Base-by-base conservation (phyloP, 35 echinoderm and acorn worm species). In the Hemicentrotus pulcherrimus region DNA sequence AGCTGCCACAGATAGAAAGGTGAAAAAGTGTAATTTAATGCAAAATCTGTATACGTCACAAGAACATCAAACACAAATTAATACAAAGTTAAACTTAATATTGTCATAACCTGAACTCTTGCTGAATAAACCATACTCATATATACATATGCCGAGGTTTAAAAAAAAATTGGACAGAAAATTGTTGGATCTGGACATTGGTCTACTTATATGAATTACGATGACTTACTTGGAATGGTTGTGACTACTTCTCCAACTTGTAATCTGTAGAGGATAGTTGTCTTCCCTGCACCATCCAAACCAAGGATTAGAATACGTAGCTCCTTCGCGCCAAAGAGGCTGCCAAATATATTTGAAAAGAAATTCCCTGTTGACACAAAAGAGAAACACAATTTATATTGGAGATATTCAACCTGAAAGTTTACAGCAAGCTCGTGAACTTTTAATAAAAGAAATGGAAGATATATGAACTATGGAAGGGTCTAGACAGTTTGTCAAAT, bases 181-280 rank as follows among this genome's bases (percentile, higher is more conserved):
- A 41, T 41, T 41, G 35, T 41, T 41, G 3, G 35, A 41, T 41
- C 35, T 41, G 35, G 35, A 41, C 35, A 41, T 41, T 41, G 35
- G 35, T 41, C 3, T 41, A 41, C 35, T 41, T 41, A 41, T 41
- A 1, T 41, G 35, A 41, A 41, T 41, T 41, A 41, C 35, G 70
- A 45, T 18, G 91, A 99, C 98, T 99, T 95, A 99, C 98, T 99
- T 95, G 98, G 98, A 86, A 99, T 99, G 5, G 98, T 99, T 55
- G 98, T 99, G 14, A 99, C 98, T 28, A 99, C 98, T 92, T 99
- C 98, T 28, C 98, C 98, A 85, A 99, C 98, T 86, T 99, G 98
- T 91, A 99, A 94, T 91, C 98, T 97, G 95, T 99, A 99, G 46
- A 99, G 97, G 47, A 99, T 99, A 14, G 98, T 99, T 15, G 98